Conservation (phyloP, 2,797 vertebrate genomes). For the Eulemur coronatus region DNA sequence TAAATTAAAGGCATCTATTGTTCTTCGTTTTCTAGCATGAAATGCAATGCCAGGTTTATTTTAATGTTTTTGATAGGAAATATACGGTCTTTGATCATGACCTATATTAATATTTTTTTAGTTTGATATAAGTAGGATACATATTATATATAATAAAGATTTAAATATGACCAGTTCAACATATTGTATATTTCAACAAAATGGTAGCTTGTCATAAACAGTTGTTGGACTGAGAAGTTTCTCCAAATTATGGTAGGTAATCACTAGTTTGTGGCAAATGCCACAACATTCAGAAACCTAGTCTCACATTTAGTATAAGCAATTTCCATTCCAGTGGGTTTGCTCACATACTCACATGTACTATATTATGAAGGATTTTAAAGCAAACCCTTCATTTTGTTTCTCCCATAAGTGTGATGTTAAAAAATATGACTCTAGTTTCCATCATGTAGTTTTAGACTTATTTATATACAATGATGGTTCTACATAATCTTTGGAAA, state of each 20-base stretch:
- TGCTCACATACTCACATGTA: conserved; percentile 59
- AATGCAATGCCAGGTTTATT: not conserved
- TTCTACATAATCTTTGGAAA: conserved; percentile 29
- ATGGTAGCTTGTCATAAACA: conserved; percentile 42
- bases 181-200: not conserved
- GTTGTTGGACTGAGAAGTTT: conserved; percentile 32
- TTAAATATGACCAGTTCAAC: not conserved
- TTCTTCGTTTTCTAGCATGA: not conserved
- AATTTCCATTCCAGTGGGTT: conserved; percentile 70
- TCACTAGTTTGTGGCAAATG: not conserved
- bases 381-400: conserved; percentile 62
- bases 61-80: not conserved
- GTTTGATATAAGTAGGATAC: not conserved
- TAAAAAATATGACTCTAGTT: conserved; percentile 50
- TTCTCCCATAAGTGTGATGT: conserved; percentile 25
- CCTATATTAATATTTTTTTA: not conserved
- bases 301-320: conserved; percentile 41
- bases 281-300: conserved; percentile 23
- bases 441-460: conserved; percentile 42
- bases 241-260: not conserved
- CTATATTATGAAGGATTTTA: conserved; percentile 57
- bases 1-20: not conserved
- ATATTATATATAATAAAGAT: not conserved
- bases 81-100: not conserved
- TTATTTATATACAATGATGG: not conserved